phyloP scores from a whole-genome alignment of 1,140 invertebrate genomes.

The Nephila pilipes region DNA sequence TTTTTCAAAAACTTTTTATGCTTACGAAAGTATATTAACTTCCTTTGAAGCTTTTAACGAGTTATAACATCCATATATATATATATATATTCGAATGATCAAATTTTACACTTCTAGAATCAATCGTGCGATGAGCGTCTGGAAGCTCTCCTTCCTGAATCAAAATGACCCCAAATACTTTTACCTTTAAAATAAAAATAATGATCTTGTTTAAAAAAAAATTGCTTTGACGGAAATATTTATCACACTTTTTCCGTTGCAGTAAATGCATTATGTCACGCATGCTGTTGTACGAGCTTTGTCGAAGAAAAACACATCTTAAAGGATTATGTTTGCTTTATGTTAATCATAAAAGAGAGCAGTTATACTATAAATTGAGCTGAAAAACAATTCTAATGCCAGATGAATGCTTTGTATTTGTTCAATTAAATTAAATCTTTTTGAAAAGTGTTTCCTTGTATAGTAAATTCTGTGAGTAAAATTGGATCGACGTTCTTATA shows the following conservation, averaged over 20 bases:
- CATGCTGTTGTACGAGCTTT: background rate
- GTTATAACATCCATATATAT: background rate
- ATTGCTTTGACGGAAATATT: constrained; percentile 12
- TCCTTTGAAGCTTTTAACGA: background rate
- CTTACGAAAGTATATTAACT: background rate
- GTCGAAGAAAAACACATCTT: background rate
- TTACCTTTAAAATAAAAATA: background rate
- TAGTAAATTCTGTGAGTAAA: background rate
- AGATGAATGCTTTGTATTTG: background rate
- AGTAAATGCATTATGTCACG: background rate
- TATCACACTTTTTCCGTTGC: background rate
- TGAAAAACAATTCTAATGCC: background rate
- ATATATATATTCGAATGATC: background rate
- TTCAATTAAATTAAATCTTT: background rate
- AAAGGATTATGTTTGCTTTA: background rate
- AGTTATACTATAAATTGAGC: background rate
- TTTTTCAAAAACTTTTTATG: background rate
- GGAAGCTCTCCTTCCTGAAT: background rate
- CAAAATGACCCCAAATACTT: background rate
- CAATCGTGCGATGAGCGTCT: background rate
- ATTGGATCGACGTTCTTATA: too few species aligned
- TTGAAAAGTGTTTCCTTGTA: background rate
- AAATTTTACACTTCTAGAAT: background rate
- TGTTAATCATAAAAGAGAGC: background rate
- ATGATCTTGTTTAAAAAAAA: background rate